Base-by-base conservation (phyloP, 2,888 invertebrate genomes). In the Cyaniris semiargus region DNA sequence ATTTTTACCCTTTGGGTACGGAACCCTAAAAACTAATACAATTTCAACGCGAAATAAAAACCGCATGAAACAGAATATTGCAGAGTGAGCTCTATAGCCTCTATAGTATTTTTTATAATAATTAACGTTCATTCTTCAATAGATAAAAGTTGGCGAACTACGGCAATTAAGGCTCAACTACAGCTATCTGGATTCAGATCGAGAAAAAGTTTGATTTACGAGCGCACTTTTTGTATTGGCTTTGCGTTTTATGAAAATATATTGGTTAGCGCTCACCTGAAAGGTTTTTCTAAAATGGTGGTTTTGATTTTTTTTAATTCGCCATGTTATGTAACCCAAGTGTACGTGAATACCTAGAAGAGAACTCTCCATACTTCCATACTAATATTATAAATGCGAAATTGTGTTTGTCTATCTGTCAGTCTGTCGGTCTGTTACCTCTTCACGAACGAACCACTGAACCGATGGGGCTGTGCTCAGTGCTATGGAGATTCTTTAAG, bases 111-210 rank as follows among this genome's bases (percentile, higher is more conserved):
- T 48, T 48, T 74, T 74, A 18, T 74, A 21, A 38, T 72, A 74
- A 74, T 74, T 48, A 53, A 23, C 23, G 74, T 74, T 18, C 48
- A 74, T 74, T 74, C 48, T 74, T 58, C 58, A 44, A 34, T 44
- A 53, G 76, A 76, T 76, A 76, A 58, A 76, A 76, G 71, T 76
- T 76, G 72, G 58, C 72, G 34, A 77, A 77, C 76, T 72, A 58
- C 76, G n/a, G 72, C 76, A 77, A 77, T 77, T 77, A 77, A 77
- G 76, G 38, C 71, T 56, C 72, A 77, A 77, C 76, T 77, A 72
- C 38, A 77, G 56, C 71, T 77, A 77, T 77, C 76, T 77, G 15
- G 72, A 77, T 77, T 58, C 34, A 58, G 71, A 71, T 71, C 18
- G 56, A 18, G 71, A 71, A 77, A 77, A 58, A 77, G 38, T 66